Percentiles rank a stretch among this genome's conserved stretches.
phyloP scores from a whole-genome alignment of 1,140 invertebrate genomes.

The Camponotus pennsylvanicus region DNA sequence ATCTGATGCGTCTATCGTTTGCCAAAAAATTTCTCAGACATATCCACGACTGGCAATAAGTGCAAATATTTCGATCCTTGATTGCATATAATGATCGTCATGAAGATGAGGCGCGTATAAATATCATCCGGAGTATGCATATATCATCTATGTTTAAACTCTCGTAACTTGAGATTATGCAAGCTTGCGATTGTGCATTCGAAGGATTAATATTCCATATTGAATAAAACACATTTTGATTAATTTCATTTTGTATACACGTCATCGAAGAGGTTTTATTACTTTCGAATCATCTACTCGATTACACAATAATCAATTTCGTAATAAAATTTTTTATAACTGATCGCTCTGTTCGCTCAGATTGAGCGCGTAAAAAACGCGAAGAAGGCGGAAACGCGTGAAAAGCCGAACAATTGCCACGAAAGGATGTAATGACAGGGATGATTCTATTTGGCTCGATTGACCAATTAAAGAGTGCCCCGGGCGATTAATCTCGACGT shows the following conservation, averaged over 20 bases:
- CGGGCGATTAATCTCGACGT: conserved; percentile 27
- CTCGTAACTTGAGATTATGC: neutral
- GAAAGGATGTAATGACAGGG: conserved; percentile 12
- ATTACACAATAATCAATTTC: neutral
- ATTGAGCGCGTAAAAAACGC: neutral
- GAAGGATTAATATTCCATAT: neutral
- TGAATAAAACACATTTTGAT: neutral
- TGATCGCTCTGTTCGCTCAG: neutral
- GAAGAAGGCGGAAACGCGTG: neutral
- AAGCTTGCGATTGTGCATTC: neutral
- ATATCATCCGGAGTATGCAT: neutral
- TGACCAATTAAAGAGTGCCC: conserved; percentile 24
- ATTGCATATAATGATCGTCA: neutral
- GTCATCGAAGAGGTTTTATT: neutral
- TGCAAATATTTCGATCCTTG: neutral
- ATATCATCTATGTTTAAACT: neutral
- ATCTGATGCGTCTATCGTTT: neutral
- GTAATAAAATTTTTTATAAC: neutral
- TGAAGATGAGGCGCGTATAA: neutral
- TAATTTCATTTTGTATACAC: neutral
- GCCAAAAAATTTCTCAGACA: neutral
- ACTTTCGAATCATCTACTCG: neutral
- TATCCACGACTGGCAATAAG: neutral
- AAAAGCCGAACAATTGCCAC: neutral
- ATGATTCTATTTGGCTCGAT: neutral